Base-by-base conservation (phyloP, 2,797 vertebrate genomes). In the Rousettus madagascariensis region DNA sequence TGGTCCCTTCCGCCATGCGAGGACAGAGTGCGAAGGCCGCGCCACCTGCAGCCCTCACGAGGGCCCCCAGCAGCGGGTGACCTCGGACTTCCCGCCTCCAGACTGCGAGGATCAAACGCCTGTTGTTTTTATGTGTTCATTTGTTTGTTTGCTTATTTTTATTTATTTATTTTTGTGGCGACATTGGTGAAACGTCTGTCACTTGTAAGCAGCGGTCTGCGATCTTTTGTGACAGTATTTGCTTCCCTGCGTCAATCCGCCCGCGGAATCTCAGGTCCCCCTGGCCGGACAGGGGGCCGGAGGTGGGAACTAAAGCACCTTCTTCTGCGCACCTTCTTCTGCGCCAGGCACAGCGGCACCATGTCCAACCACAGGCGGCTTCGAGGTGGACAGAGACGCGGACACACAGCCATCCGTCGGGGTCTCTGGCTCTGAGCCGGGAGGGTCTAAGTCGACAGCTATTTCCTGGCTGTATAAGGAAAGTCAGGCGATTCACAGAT, bases 41-140 rank as follows among this genome's bases (percentile, higher is more conserved):
- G 22, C 79, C 75, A 3, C 30, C 30, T 1, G 41, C 30, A 36
- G 57, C 71, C 69, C 4, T 2, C 38, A 80, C 20, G 66, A 24
- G 30, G 38, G 36, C 36, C 28, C 46, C 43, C 28, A 10, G 72
- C 3, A 0, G 0, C 0, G 0, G 8, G n/a, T 0, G 1, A 33
- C 16, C 84, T 26, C 13, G 16, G 4, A 0, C 28, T 0, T 22
- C 49, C 20, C 3, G 36, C 63, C 36, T 43, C 28, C 61, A 13
- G 46, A 20, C 9, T 1, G 2, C 26, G 74, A 66, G 51, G 24
- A 26, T 6, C 5, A 24, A 17, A 43, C 4, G 12, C 16, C 28
- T 9, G 49, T 3, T 26, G 61, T 19, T 12, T 9, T 38, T 4
- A 38, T 38, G 4, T 38, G 38, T 43, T 43, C 8, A 0, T 43